A percentile compares a stretch with the other conserved stretches of the same genome.
phyloP scores from a whole-genome alignment of 2,113 vertebrate genomes.

The Solea solea region DNA sequence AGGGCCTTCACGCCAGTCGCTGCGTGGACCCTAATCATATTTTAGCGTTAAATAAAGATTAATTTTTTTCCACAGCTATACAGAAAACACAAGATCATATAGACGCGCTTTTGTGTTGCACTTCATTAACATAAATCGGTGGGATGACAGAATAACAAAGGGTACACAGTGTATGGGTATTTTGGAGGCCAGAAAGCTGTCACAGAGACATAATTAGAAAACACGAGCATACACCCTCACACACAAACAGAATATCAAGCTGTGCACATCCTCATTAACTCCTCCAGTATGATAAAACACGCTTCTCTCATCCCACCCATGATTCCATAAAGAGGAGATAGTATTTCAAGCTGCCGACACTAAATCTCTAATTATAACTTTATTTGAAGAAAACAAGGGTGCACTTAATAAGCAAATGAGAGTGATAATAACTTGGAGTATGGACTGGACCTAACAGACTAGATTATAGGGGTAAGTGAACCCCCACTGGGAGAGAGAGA shows the following conservation, averaged over 20 bases:
- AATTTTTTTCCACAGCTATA: constrained; percentile 9
- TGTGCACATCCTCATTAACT: constrained; percentile 81
- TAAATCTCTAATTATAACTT: constrained; percentile 85
- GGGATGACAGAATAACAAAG: constrained; percentile 66
- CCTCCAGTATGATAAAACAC: constrained; percentile 76
- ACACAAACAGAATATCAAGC: constrained; percentile 76
- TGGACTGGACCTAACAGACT: constrained; percentile 78
- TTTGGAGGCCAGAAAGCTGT: constrained; percentile 72
- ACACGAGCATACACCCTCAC: constrained; percentile 61
- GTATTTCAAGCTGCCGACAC: constrained; percentile 79
- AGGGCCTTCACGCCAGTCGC: too few species aligned
- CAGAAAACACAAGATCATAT: constrained; percentile 29
- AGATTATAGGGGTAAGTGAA: constrained; percentile 78
- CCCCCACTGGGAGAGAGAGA: constrained; percentile 65
- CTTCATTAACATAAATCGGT: constrained; percentile 64
- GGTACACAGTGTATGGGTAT: constrained; percentile 56
- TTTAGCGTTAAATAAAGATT: background rate
- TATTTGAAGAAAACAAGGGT: constrained; percentile 85
- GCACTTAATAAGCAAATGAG: constrained; percentile 84
- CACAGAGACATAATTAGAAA: constrained; percentile 74
- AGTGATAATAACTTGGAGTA: constrained; percentile 81
- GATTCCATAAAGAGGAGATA: constrained; percentile 75
- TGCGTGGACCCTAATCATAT: too few species aligned
- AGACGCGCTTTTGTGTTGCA: constrained; percentile 25
- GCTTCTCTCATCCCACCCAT: constrained; percentile 74